These are phyloP conservation scores for Xestia sexstrigata DNA, from an alignment of 2,888 invertebrate species.

Conservation along the genomic window DNA sequence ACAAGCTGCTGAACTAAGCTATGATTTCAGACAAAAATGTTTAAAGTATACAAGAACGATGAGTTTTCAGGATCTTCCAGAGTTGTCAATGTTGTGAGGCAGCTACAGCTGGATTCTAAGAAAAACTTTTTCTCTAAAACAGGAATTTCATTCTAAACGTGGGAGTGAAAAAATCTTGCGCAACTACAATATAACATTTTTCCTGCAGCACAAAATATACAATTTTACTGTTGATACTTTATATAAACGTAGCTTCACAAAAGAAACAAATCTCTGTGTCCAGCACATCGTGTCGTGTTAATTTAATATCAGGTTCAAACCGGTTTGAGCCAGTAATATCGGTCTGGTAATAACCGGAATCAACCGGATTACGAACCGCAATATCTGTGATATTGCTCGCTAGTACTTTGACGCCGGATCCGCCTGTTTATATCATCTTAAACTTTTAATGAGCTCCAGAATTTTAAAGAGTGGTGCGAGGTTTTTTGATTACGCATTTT, in stretches of 20 bases:
- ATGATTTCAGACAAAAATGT: background rate
- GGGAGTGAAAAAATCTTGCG: background rate
- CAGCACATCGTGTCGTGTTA: slow-evolving; percentile 46
- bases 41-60: background rate
- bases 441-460: slow-evolving; percentile 54
- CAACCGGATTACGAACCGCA: slow-evolving; percentile 62
- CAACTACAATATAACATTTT: background rate
- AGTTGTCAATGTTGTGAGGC: background rate
- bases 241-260: slow-evolving; percentile 15
- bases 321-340: slow-evolving; percentile 61
- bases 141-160: background rate
- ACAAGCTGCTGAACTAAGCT: too few relatives aligned
- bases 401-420: slow-evolving; percentile 30
- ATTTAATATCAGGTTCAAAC: slow-evolving; percentile 64
- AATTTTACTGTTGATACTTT: background rate
- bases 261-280: slow-evolving; percentile 42
- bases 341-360: slow-evolving; percentile 66
- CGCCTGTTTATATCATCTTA: slow-evolving; percentile 48
- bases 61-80: background rate
- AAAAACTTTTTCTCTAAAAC: too few relatives aligned
- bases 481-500: slow-evolving; percentile 45
- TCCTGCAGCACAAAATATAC: background rate
- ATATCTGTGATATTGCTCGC: slow-evolving; percentile 60
- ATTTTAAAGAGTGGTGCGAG: slow-evolving; percentile 44
- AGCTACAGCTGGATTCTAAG: background rate